Base-by-base conservation (phyloP, 2,797 vertebrate species). In the Danio aesculapii region DNA sequence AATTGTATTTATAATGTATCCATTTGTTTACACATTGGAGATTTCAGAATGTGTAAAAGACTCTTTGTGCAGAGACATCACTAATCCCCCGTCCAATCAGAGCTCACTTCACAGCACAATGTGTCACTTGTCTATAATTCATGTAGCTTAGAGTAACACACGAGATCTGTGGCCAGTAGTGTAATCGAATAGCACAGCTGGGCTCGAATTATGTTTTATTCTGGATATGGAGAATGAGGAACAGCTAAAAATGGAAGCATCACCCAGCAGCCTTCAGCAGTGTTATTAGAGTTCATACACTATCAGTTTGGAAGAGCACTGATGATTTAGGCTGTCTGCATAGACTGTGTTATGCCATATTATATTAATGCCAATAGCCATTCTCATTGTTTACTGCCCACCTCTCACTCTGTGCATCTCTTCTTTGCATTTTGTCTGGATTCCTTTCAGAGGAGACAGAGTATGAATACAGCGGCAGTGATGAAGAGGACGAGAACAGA, bases 391-490 rank as follows among this genome's bases (percentile, higher is more conserved):
- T 74, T 81, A 75, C 14, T 74, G 75, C 8, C 59, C 17, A 77
- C 39, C 39, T 68, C 17, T 62, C 57, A 16, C 19, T 80, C 14
- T 47, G 21, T 53, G 6, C 7, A 0, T 53, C 4, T 17, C 57
- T 77, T 8, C 30, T 69, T 6, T 81, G 39, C 61, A 68, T 53
- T 81, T 30, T 39, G 0, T 44, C 66, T 83, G 76, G 49, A 2
- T 58, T 77, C 50, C 8, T 77, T 72, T 44, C 87, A 98, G 97
- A 98, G 84, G 97, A 98, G 92, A 98, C 97, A 0, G 97, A 98
- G 79, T 98, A 97, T 0, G 97, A 98, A 77, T 98, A 98, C 90
- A 98, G 97, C 0, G 97, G 97, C 69, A 98, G 97, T 10, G 97
- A 98, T 81, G 97, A 98, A 80, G 97, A 98, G 57, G 97, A 98